phyloP scores from a whole-genome alignment of 2,888 invertebrate genomes.

The Pristionchus exspectatus region DNA sequence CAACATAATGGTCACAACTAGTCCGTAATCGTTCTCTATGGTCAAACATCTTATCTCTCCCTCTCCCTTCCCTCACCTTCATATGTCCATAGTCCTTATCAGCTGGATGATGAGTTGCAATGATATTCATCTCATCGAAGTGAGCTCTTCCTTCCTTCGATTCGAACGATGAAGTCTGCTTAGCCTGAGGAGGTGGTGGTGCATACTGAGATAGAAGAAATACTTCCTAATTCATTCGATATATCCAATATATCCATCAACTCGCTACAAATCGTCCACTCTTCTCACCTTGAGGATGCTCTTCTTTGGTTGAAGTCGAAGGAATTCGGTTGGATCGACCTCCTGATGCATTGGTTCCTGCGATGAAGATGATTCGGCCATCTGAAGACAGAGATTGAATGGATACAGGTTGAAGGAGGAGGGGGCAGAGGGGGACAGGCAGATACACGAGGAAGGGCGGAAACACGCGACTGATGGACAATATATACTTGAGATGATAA shows the following conservation, averaged over 20 bases:
- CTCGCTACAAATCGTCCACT: neutral
- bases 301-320: conserved; percentile 78
- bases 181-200: conserved; percentile 13
- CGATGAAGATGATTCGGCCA: conserved; percentile 33
- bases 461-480: neutral
- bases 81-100: conserved; percentile 99
- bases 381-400: conserved; percentile 23
- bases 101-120: conserved; percentile 96
- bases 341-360: conserved; percentile 40
- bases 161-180: conserved; percentile 67
- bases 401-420: neutral
- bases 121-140: conserved; percentile 95
- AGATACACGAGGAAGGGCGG: neutral
- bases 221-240: no score
- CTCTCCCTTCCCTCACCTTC: conserved; percentile 84
- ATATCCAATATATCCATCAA: neutral
- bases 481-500: conserved; percentile 10
- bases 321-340: conserved; percentile 74
- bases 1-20: neutral
- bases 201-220: no score
- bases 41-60: neutral
- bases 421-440: neutral
- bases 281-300: conserved; percentile 74
- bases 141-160: conserved; percentile 74
- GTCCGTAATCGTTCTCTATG: neutral